Evolutionary conservation across 2,888 invertebrate genomes (phyloP), one percentile per base, ranked within the genome.

Genomic region (Mesopsocus fuscifrons): DNA sequence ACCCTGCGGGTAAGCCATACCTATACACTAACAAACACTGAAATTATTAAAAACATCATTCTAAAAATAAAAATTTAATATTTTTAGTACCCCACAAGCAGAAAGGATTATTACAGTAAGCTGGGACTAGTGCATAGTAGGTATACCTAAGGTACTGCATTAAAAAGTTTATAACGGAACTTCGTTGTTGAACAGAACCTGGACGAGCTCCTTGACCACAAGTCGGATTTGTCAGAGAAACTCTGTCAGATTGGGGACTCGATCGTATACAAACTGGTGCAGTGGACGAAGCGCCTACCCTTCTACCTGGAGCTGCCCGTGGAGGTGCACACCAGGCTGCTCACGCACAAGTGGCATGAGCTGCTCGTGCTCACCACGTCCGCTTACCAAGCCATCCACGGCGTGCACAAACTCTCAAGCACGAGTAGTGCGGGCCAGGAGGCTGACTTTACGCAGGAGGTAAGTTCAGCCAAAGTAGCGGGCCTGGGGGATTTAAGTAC

Each of bases 341-440:
- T 97, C 57, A 95, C 94, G 58, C 89, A 91, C 66, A 91, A 94
- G 65, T 97, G 97, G 97, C 94, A 94, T 63, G 91, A 91, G 68
- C 77, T 91, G 55, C 73, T 91, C 56, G 89, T 91, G 54, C 70
- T 91, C 54, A 91, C 89, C 49, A 91, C 91, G 47, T 88, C 88
- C 45, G 89, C 91, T 42, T 91, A 88, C 61, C 89, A 89, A 59
- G 89, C 91, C 51, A 79, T 91, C 63, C 83, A 88, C 57, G 82
- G 83, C 48, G 59, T 61, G 50, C 60, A 64, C 54, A 63, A 63
- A 54, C 52, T 58, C 41, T 45, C 49, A 35, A 15, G 34, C 23
- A 48, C 49, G 18, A 46, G 47, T 40, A 51, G 51, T 16, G 68
- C 67, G 46, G 61, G 63, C 42, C 62, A 66, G 47, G 80, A 83